Conservation (phyloP, 92 coral and sea anemone species). For the Paragorgia papillata region DNA sequence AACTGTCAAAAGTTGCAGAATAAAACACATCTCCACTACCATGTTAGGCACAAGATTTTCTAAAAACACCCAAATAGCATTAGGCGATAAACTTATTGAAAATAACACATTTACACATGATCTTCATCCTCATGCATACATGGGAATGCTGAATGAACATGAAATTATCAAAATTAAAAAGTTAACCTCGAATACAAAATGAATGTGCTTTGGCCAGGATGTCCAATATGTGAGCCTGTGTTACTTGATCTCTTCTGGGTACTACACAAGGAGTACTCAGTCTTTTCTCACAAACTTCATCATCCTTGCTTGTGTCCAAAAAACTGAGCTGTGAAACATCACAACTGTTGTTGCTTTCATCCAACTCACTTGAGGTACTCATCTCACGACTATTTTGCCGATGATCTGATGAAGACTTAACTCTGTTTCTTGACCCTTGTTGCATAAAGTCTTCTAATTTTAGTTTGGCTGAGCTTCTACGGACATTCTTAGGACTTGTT, state of each 20-base stretch:
- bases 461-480: conserved; percentile 6
- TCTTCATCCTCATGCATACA: too few species aligned
- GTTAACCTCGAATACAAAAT: conserved; percentile 35
- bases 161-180: background rate
- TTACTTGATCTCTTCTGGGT: conserved; percentile 7
- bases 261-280: background rate
- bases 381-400: background rate
- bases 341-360: background rate
- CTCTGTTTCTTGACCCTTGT: conserved; percentile 7
- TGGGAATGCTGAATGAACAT: background rate
- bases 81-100: background rate
- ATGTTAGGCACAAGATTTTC: conserved; percentile 89
- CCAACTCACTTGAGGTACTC: background rate
- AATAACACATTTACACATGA: too few species aligned
- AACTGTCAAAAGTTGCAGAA: conserved; percentile 83
- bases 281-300: background rate
- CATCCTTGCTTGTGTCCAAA: background rate
- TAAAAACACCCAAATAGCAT: conserved; percentile 21
- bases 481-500: conserved; percentile 30
- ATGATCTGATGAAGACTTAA: background rate
- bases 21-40: conserved; percentile 85
- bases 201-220: conserved; percentile 21
- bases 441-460: conserved; percentile 40
- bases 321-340: background rate
- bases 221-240: background rate